These are phyloP conservation scores for Etia nguti DNA, from an alignment of 2,113 vertebrate genomes.

Conservation along the genomic window DNA sequence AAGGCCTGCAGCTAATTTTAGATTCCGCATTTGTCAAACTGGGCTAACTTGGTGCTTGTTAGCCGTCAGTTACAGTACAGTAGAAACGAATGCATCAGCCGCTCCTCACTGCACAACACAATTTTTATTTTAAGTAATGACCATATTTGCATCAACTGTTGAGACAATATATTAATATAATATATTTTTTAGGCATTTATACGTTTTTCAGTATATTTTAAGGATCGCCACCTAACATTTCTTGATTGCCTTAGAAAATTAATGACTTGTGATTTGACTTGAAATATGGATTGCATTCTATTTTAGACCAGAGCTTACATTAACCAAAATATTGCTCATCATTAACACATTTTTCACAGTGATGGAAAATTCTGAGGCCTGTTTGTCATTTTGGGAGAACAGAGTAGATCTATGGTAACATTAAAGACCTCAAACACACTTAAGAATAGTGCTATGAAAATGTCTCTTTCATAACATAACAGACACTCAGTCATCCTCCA, in stretches of 20 bases:
- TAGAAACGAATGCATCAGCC: background rate
- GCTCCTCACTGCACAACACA: background rate
- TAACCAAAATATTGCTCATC: background rate
- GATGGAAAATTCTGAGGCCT: background rate
- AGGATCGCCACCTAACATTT: background rate
- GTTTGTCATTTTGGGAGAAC: background rate
- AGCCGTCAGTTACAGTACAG: background rate
- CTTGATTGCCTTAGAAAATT: background rate
- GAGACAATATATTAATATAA: no score
- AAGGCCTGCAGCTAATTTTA: background rate
- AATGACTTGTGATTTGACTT: background rate
- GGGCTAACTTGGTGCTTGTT: slow-evolving; percentile 8
- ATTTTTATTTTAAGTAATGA: background rate
- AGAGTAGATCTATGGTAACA: background rate
- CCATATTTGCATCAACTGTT: background rate
- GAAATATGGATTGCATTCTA: background rate
- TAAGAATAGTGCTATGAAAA: fast-evolving
- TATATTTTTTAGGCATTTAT: background rate
- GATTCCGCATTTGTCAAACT: background rate
- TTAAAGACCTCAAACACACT: fast-evolving
- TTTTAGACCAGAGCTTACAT: fast-evolving
- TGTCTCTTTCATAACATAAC: background rate
- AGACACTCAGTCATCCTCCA: background rate
- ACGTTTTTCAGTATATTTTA: background rate
- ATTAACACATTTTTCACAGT: background rate